A percentile compares a stretch with the other conserved stretches of the same genome.
Evolutionary conservation across 2,888 invertebrate species (phyloP).

Genomic region (Netelia virgata): DNA sequence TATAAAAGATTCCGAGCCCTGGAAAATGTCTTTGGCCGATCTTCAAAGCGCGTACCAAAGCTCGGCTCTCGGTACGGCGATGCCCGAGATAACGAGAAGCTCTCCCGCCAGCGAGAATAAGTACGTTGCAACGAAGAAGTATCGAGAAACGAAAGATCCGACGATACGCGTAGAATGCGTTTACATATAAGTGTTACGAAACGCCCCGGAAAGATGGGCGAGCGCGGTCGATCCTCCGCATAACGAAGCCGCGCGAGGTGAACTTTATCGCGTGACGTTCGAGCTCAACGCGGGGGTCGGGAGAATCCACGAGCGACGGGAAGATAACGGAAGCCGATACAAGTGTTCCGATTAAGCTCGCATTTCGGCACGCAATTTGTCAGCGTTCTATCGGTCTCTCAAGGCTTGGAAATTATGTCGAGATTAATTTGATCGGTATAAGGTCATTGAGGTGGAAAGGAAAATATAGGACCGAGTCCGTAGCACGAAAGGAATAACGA

Average conservation of each 20-base stretch:
- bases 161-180: constrained; percentile 17
- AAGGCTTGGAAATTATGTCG: background rate
- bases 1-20: constrained; percentile 24
- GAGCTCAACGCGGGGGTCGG: constrained; percentile 47
- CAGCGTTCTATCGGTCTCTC: constrained; percentile 35
- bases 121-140: background rate
- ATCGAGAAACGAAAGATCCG: background rate
- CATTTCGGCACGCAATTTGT: constrained; percentile 60
- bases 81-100: background rate
- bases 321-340: constrained; percentile 72
- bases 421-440: background rate
- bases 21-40: background rate
- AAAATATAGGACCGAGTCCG: constrained; percentile 48
- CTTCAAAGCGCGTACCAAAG: background rate
- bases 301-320: constrained; percentile 32
- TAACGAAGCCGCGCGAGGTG: constrained; percentile 43
- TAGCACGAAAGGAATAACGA: constrained; percentile 8
- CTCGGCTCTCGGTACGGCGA: too few species aligned
- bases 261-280: constrained; percentile 55
- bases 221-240: background rate
- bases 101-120: background rate
- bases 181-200: constrained; percentile 28
- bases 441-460: constrained; percentile 24
- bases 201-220: constrained; percentile 2
- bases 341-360: constrained; percentile 72